Percentiles rank a stretch among this genome's conserved stretches.
Conservation (phyloP, 2,888 invertebrate species). For the Drosophila gaucha region DNA sequence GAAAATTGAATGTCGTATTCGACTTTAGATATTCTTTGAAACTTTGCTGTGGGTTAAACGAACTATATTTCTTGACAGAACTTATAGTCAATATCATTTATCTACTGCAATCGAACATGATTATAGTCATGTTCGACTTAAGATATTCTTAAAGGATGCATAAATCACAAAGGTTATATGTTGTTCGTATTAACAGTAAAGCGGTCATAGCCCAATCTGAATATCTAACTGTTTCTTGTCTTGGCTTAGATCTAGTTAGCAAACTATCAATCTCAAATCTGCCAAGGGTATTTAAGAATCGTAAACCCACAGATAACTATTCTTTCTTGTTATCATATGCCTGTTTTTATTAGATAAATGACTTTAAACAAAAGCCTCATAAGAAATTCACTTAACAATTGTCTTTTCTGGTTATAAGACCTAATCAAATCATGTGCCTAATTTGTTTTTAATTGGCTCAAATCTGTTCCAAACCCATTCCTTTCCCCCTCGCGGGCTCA, state of each 20-base stretch:
- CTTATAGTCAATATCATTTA: too few relatives aligned
- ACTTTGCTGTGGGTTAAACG: not conserved
- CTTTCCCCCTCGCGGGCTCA: conserved; percentile 36
- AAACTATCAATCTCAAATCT: too few relatives aligned
- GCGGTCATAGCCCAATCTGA: not conserved
- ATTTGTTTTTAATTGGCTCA: conserved; percentile 67
- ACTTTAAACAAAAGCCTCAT: not conserved
- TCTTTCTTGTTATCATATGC: too few relatives aligned
- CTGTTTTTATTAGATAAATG: not conserved
- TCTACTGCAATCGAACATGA: too few relatives aligned
- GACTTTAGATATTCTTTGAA: not conserved
- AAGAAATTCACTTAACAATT: not conserved
- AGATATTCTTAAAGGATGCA: too few relatives aligned
- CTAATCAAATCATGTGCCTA: conserved; percentile 61
- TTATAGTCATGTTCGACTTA: too few relatives aligned
- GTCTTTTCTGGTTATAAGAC: conserved; percentile 25
- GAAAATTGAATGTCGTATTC: not conserved
- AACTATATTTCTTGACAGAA: too few relatives aligned
- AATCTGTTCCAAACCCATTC: conserved; percentile 5
- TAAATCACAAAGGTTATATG: too few relatives aligned
- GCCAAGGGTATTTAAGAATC: too few relatives aligned
- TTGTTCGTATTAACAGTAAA: not conserved
- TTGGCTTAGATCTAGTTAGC: not conserved
- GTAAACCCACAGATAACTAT: too few relatives aligned
- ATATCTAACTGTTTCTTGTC: not conserved